Percentiles rank a stretch among this genome's conserved stretches.
Evolutionary conservation across 2,888 invertebrate species (phyloP).

Genomic region (Caenorhabditis auriculariae): DNA sequence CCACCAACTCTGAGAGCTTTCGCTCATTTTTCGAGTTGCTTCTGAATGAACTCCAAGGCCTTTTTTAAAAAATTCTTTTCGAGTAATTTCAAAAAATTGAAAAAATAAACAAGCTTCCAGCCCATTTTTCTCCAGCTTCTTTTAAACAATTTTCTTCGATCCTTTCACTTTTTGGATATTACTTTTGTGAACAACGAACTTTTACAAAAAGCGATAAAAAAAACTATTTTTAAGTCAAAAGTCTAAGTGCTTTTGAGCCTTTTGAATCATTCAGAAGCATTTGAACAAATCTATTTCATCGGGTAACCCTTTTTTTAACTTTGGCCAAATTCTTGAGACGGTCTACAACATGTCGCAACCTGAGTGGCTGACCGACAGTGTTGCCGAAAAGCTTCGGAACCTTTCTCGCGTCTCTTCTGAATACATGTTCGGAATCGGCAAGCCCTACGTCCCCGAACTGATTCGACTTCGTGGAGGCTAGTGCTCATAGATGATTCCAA

Average conservation of each 20-base stretch:
- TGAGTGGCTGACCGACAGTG: constrained; percentile 43
- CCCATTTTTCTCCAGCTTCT: too few species aligned
- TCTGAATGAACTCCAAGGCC: too few species aligned
- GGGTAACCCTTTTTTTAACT: too few species aligned
- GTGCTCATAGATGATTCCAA: not conserved
- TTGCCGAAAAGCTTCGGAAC: constrained; percentile 34
- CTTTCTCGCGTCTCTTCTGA: constrained; percentile 47
- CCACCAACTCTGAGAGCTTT: not conserved
- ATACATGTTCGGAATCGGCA: constrained; percentile 47
- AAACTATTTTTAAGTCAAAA: not conserved
- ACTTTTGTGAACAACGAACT: not conserved
- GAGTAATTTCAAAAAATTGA: too few species aligned
- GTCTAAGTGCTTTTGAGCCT: not conserved
- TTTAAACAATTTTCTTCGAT: too few species aligned
- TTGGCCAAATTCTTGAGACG: constrained; percentile 20
- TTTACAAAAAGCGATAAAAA: not conserved
- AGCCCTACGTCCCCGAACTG: constrained; percentile 47
- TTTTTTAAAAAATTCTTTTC: too few species aligned
- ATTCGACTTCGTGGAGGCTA: constrained; percentile 38
- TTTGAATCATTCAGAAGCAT: too few species aligned
- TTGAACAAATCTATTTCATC: too few species aligned
- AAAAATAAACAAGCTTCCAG: too few species aligned
- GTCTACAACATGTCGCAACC: constrained; percentile 51
- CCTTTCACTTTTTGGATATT: not conserved
- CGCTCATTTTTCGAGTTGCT: not conserved